Evolutionary conservation across 64 coral and sea anemone genomes (phyloP).

Genomic region (Dendrophyllia cribrosa): DNA sequence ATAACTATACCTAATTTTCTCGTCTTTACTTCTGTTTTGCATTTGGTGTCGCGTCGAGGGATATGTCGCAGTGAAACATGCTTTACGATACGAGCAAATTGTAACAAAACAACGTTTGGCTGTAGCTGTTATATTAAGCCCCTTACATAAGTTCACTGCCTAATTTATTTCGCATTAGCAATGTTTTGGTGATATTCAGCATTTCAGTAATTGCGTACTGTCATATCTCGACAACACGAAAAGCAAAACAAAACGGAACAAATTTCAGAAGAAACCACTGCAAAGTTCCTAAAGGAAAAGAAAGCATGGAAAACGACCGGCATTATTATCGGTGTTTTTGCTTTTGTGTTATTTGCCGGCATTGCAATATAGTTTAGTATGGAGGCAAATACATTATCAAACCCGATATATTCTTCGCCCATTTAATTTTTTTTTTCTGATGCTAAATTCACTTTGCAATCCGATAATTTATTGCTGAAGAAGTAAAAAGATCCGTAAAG

Average conservation of each 20-base stretch:
- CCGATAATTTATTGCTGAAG: not conserved
- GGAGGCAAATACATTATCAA: too few species aligned
- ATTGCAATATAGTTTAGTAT: too few species aligned
- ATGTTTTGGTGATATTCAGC: not conserved
- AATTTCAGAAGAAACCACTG: not conserved
- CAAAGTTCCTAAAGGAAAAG: not conserved
- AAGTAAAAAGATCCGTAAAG: not conserved
- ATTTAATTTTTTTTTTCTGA: not conserved
- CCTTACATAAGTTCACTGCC: not conserved
- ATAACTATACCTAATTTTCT: too few species aligned
- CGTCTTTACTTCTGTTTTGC: not conserved
- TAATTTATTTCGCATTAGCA: too few species aligned
- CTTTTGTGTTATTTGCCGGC: not conserved
- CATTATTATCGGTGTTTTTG: constrained; percentile 1
- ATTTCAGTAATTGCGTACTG: not conserved
- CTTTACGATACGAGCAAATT: not conserved
- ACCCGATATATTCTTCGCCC: too few species aligned
- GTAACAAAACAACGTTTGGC: not conserved
- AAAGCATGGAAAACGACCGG: not conserved
- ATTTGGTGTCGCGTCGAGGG: not conserved
- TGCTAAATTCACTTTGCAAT: not conserved
- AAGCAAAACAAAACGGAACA: not conserved
- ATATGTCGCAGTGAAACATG: not conserved
- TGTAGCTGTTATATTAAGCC: not conserved
- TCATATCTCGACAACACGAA: not conserved